Percentiles rank a stretch among this genome's conserved stretches.
These are phyloP conservation scores for Athripsodes cinereus DNA, from an alignment of 2,888 invertebrate species.

Conservation along the genomic window DNA sequence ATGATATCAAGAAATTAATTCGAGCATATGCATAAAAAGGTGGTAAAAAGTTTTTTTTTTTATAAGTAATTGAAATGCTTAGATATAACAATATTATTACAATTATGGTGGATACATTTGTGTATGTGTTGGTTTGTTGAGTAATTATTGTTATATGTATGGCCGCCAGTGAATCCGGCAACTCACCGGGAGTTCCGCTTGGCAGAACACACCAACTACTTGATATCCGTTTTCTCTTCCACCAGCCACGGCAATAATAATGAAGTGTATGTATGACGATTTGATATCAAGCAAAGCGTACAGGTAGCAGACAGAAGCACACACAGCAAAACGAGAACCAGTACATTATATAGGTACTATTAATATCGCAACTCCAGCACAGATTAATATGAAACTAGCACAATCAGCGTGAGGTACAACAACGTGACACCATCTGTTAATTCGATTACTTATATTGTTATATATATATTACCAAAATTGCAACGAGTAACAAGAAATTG, in stretches of 20 bases:
- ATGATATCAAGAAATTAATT: not conserved
- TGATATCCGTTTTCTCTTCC: conserved; percentile 2
- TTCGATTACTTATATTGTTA: no score
- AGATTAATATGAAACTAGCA: no score
- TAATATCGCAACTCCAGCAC: no score
- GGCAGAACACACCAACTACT: not conserved
- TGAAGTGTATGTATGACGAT: no score
- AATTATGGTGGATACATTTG: not conserved
- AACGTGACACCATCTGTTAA: no score
- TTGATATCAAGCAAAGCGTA: no score
- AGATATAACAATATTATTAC: not conserved
- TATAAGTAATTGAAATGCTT: not conserved
- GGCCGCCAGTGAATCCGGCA: conserved; percentile 2
- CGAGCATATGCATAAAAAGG: not conserved
- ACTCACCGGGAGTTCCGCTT: not conserved
- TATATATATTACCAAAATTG: no score
- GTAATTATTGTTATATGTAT: not conserved
- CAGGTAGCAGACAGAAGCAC: no score
- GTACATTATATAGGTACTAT: no score
- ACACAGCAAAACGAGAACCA: no score
- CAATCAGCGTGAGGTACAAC: no score
- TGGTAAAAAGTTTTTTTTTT: not conserved
- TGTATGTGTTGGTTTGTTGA: not conserved
- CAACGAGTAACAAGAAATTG: no score
- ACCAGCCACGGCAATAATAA: not conserved